Base-by-base conservation (phyloP, 2,797 vertebrate genomes). In the Aythya fuligula region DNA sequence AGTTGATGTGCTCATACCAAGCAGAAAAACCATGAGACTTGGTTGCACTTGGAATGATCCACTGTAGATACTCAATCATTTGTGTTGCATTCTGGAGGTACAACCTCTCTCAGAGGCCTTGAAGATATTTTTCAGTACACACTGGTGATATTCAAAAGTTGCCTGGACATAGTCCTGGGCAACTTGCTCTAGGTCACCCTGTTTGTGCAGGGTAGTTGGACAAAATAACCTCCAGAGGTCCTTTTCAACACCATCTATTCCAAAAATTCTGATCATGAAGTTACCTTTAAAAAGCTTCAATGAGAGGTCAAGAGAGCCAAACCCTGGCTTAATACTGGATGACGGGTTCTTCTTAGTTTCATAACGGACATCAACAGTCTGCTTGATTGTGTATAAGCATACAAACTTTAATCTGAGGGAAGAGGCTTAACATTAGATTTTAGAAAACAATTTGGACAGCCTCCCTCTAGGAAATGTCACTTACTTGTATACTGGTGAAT, bases 201-300 rank as follows among this genome's bases (percentile, higher is more conserved):
- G 8, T 22, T 28, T 76, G 13, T 80, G 28, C 34, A 80, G 28
- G 5, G 8, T 2, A 2, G 5, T 9, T 38, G 17, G 11, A 67
- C 30, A 73, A 84, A 16, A 34, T 34, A 34, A 57, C 13, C 8
- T 21, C 60, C 27, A 69, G 17, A 64, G 4, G 4, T 47, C 11
- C 34, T 38, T 65, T 72, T 39, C 18, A 36, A 34, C 5, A 21
- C 51, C 18, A 69, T 39, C 17, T 4, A 14, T 27, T 65, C 27
- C 17, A 1, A 12, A 13, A 5, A 21, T 4, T 30, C 13, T 57
- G 28, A 54, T 43, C 5, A n/a, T 15, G 60, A 24, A 4, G 1
- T 95, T 98, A 98, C 97, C 97, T 98, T 96, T 98, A 78, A 96
- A 97, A 73, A 98, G 54, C 43, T 96, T 97, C 78, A 98, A 1